phyloP scores from a whole-genome alignment of 2,113 vertebrate species.

The Catagonus wagneri region DNA sequence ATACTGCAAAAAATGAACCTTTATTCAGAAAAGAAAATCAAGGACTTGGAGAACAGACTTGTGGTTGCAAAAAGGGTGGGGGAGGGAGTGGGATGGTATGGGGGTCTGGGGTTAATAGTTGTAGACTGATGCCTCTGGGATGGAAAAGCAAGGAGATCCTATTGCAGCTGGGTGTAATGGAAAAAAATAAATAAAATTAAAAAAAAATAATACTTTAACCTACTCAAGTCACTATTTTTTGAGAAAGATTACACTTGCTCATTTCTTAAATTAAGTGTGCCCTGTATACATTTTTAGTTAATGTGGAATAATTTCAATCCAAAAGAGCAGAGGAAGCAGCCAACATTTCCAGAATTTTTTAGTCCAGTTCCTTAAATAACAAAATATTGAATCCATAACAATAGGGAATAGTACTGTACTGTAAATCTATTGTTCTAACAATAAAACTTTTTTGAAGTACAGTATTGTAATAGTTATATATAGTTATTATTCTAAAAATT shows the following conservation, averaged over 20 bases:
- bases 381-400: neutral
- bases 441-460: conserved; percentile 6
- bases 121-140: too few relatives aligned
- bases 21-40: too few relatives aligned
- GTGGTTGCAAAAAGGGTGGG: too few relatives aligned
- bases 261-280: neutral
- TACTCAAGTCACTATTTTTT: neutral
- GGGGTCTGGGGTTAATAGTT: too few relatives aligned
- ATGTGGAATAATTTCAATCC: neutral
- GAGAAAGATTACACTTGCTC: neutral
- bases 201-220: neutral
- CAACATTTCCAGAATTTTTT: neutral
- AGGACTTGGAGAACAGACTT: too few relatives aligned
- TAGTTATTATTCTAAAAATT: neutral
- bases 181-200: too few relatives aligned
- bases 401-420: neutral
- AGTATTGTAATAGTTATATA: neutral
- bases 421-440: neutral
- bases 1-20: too few relatives aligned
- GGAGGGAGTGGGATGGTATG: too few relatives aligned
- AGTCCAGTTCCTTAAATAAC: neutral
- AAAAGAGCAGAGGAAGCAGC: neutral
- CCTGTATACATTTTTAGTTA: neutral
- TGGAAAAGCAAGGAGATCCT: too few relatives aligned
- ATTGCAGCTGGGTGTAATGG: too few relatives aligned